Base-by-base conservation (phyloP, 2,797 vertebrate genomes). In the Malacoctenus gilli region DNA sequence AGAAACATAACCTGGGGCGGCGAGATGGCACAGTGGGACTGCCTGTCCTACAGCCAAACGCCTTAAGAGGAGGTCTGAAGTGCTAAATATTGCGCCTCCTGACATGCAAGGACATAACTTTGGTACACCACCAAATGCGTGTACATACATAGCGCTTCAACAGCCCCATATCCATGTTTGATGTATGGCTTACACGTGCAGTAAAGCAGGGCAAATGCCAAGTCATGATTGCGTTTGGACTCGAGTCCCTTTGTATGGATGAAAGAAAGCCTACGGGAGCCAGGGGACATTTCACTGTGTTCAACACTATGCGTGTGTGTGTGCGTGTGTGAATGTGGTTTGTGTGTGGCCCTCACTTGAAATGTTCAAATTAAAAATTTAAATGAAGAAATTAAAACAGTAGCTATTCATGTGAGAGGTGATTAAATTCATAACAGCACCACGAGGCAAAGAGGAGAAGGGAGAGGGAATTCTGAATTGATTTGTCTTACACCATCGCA, bases 371-470 rank as follows among this genome's bases (percentile, higher is more conserved):
- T 71, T 42, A 52, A 51, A 65, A 55, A 64, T 57, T 50, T n/a
- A 55, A 54, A 66, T 65, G 1, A 67, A 31, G 41, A 25, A 73
- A 52, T 62, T 65, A 59, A 65, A 55, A 61, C 34, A 50, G 53
- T 7, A 50, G 34, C 47, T 47, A 57, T 46, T 71, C 56, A 53
- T 44, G 48, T 72, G 43, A 65, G 46, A 52, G 56, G 61, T 34
- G 18, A 70, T 68, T 60, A 16, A 55, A 68, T 68, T 59, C 30
- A 52, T 41, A 66, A 59, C 50, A 19, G 19, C 36, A 46, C 60
- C 49, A 48, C 3, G 11, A 35, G 34, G 71, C 42, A 14, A 19
- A 35, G 13, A 59, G 59, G 37, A 13, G 15, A 37, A 56, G 21
- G 13, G 39, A 34, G 23, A 28, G 8, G 16, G 16, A 44, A 25